Conservation (phyloP, 1,140 invertebrate species). For the Trigoniulus corallinus region DNA sequence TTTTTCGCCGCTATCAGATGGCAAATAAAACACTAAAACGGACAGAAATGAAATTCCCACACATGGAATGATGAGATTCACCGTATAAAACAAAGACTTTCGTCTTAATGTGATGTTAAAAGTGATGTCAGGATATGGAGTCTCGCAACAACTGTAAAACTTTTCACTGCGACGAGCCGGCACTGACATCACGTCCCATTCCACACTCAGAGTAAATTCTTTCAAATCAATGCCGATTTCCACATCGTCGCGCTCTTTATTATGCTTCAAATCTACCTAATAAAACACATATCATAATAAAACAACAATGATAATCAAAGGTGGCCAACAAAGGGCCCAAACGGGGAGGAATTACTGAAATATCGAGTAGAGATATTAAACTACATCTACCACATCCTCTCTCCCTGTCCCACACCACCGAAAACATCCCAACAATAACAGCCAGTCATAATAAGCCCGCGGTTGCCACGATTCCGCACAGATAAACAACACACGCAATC, state of each 20-base stretch:
- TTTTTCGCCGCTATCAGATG: conserved; percentile 96
- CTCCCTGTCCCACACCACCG: too few relatives aligned
- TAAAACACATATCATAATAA: conserved; percentile 12
- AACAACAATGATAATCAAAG: neutral
- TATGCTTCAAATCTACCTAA: conserved; percentile 80
- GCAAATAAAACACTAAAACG: conserved; percentile 90
- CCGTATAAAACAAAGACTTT: conserved; percentile 91
- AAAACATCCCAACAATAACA: too few relatives aligned
- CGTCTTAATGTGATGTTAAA: conserved; percentile 92
- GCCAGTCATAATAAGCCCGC: too few relatives aligned
- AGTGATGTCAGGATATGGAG: conserved; percentile 89
- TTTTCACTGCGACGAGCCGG: conserved; percentile 74
- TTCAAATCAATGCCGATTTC: conserved; percentile 78
- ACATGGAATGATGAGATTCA: conserved; percentile 85
- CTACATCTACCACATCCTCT: too few relatives aligned
- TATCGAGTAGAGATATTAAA: too few relatives aligned
- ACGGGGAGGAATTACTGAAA: too few relatives aligned
- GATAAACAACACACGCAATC: too few relatives aligned
- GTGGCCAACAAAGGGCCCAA: too few relatives aligned
- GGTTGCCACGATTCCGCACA: too few relatives aligned
- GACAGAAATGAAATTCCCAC: conserved; percentile 84
- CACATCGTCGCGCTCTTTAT: conserved; percentile 63
- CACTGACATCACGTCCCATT: conserved; percentile 94
- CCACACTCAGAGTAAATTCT: conserved; percentile 88
- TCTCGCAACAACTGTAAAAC: conserved; percentile 72